These are phyloP conservation scores for Gambusia affinis DNA, from an alignment of 2,113 vertebrate genomes.

Conservation along the genomic window DNA sequence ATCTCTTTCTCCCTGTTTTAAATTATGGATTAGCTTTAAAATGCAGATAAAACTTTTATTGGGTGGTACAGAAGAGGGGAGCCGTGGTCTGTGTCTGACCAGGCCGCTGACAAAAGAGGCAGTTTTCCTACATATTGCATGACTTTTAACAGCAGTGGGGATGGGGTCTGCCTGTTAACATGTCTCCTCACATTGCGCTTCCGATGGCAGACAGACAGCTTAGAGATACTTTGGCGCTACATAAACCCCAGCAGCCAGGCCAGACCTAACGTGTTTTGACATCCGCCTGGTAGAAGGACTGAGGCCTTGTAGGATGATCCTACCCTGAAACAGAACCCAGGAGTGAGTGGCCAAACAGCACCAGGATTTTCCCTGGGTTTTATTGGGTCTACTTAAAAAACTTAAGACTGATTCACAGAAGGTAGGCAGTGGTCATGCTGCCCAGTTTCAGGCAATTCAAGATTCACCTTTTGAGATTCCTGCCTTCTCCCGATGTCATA, in stretches of 20 bases:
- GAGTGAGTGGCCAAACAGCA: conserved; percentile 75
- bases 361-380: conserved; percentile 39
- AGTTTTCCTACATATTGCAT: conserved; percentile 80
- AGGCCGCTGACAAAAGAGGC: conserved; percentile 77
- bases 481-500: conserved; percentile 87
- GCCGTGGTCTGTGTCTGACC: conserved; percentile 67
- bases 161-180: conserved; percentile 75
- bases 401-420: conserved; percentile 75
- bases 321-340: conserved; percentile 66
- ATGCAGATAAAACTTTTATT: conserved; percentile 82
- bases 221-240: conserved; percentile 64
- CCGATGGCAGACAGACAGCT: conserved; percentile 70
- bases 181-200: conserved; percentile 78
- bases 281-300: conserved; percentile 48
- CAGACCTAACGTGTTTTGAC: conserved; percentile 72
- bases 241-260: conserved; percentile 60
- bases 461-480: conserved; percentile 85
- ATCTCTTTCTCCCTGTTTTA: conserved; percentile 75
- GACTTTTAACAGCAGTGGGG: conserved; percentile 77
- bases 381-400: conserved; percentile 76
- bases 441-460: conserved; percentile 72
- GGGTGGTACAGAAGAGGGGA: conserved; percentile 69
- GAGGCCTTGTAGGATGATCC: conserved; percentile 56
- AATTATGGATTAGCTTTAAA: conserved; percentile 82
- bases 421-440: conserved; percentile 51